Base-by-base conservation (phyloP, 92 coral and sea anemone species). In the Micromussa lordhowensis region DNA sequence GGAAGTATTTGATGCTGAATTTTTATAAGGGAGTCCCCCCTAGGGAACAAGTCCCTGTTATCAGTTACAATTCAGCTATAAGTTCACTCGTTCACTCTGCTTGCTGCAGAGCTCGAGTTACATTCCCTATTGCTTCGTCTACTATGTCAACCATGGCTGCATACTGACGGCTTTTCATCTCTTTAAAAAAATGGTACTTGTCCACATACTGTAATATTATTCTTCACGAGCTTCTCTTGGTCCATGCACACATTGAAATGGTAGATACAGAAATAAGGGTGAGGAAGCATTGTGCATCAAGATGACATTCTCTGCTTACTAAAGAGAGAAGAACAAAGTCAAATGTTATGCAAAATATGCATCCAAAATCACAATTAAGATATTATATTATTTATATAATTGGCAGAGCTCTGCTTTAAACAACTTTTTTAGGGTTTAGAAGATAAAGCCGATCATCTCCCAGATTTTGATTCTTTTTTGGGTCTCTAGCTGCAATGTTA, bases 81-180 rank as follows among this genome's bases (percentile, higher is more conserved):
- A n/a, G n/a, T n/a, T n/a, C n/a, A n/a, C n/a, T n/a, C n/a, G n/a
- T n/a, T n/a, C 79, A 89, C 92, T 73, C 92, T 4, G 87, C 68
- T 17, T 84, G 79, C 81, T 89, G 55, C 80, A 89, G 51, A 1
- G 88, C 44, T 85, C 57, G 30, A 1, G 92, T 89, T 10, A 89
- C 78, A 83, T 89, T 89, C 58, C 92, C 92, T 40, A 89, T 85
- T 30, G 92, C 92, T 78, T 89, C 92, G 69, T 89, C 92, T 69
- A 89, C 88, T 61, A 89, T 89, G 36, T 89, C 92, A 18, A 89
- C 92, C 92, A 89, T 89, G 29, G 85, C 92, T 63, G 92, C 92
- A 36, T 89, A 89, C 5, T 78, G 11, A 26, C 92, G 51, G 51
- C 92, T 73, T 10, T 75, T 78, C 7, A 36, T 55, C 38, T 89